Evolutionary conservation across 1,140 invertebrate species (phyloP).

Genomic region (Cataglyphis hispanica): DNA sequence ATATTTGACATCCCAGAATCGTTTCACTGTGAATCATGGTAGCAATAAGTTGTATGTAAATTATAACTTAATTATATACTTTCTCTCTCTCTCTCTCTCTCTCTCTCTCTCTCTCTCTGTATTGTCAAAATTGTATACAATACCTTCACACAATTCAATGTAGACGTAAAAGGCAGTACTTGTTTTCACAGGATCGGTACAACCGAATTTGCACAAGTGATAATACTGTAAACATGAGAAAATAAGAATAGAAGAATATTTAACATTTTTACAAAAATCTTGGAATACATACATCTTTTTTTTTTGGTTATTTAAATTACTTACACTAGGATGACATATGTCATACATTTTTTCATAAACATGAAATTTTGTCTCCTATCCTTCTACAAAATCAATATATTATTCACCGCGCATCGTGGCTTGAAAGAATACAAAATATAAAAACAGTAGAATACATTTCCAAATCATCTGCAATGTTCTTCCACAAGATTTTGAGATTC

Average conservation of each 20-base stretch:
- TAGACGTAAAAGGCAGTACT: constrained; percentile 84
- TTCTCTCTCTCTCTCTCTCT: too few species aligned
- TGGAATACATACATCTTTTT: background rate
- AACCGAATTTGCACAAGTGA: constrained; percentile 83
- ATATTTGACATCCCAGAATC: constrained; percentile 82
- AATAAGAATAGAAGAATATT: constrained; percentile 41
- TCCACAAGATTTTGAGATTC: too few species aligned
- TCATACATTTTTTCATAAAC: constrained; percentile 76
- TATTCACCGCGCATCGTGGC: background rate
- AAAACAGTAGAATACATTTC: background rate
- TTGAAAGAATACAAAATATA: too few species aligned
- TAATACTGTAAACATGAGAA: constrained; percentile 82
- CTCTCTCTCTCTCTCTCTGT: too few species aligned
- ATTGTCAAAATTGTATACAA: constrained; percentile 19
- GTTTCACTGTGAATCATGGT: constrained; percentile 65
- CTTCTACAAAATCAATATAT: background rate
- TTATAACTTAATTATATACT: background rate
- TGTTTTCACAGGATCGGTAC: constrained; percentile 83
- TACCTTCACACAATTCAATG: constrained; percentile 85
- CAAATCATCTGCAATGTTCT: background rate
- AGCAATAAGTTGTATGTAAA: background rate
- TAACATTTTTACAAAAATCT: background rate
- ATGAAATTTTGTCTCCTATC: background rate
- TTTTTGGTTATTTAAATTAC: constrained; percentile 63
- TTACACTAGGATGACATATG: constrained; percentile 82